Percentiles rank a stretch among this genome's conserved stretches.
Conservation (phyloP, 2,888 invertebrate species). For the Nephrotoma flavescens region DNA sequence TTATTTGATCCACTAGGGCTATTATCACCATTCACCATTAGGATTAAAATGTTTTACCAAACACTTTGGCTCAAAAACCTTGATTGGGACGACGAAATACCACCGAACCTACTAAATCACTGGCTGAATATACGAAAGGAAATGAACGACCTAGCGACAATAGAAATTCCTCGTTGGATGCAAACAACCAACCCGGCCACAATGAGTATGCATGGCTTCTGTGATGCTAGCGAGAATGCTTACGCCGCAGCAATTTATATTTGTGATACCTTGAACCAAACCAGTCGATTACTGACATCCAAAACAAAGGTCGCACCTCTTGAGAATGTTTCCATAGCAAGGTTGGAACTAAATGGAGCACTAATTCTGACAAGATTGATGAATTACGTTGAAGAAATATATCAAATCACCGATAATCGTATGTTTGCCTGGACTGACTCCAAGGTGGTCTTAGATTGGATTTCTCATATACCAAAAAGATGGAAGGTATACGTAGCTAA, state of each 20-base stretch:
- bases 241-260: background rate
- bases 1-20: no score
- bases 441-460: no score
- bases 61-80: no score
- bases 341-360: background rate
- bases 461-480: no score
- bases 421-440: no score
- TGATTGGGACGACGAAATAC: no score
- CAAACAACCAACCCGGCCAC: background rate
- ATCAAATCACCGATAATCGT: background rate
- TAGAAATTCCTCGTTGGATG: background rate
- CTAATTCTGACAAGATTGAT: background rate
- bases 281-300: no score
- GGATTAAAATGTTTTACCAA: no score
- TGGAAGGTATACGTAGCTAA: no score
- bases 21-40: no score
- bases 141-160: background rate
- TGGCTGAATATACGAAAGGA: background rate
- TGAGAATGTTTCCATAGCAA: background rate
- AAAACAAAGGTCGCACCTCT: background rate
- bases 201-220: background rate
- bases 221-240: background rate
- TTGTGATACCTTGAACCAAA: background rate
- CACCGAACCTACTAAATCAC: no score
- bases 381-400: background rate